Conservation (phyloP, 2,888 invertebrate genomes). For the Drosophila fungiperda region DNA sequence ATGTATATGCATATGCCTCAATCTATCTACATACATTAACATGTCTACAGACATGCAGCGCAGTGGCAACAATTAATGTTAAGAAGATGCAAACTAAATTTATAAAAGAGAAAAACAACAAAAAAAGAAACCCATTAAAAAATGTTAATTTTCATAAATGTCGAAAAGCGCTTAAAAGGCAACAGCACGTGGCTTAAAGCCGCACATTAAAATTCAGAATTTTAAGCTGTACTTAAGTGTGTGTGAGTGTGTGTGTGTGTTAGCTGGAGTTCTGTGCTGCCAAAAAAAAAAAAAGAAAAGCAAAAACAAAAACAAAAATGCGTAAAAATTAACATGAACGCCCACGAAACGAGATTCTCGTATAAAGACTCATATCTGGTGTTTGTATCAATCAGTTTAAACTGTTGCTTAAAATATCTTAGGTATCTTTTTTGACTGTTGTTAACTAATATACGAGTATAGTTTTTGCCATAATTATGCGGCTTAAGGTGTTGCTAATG, state of each 20-base stretch:
- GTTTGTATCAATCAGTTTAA: not conserved
- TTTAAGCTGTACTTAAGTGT: slow-evolving; percentile 12
- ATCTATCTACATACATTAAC: not conserved
- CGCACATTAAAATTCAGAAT: slow-evolving; percentile 35
- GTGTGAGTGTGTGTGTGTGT: slow-evolving; percentile 7
- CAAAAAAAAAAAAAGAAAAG: slow-evolving; percentile 16
- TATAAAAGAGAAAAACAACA: slow-evolving; percentile 38
- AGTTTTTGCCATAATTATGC: slow-evolving; percentile 54
- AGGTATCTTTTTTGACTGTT: slow-evolving; percentile 5
- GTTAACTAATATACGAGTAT: slow-evolving; percentile 61
- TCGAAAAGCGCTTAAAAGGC: slow-evolving; percentile 30
- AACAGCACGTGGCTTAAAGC: slow-evolving; percentile 69
- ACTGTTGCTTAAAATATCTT: slow-evolving; percentile 18
- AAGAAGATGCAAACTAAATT: slow-evolving; percentile 4
- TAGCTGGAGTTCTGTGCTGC: slow-evolving; percentile 26
- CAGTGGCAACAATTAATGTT: slow-evolving; percentile 21
- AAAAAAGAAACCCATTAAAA: slow-evolving; percentile 70
- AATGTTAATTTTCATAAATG: slow-evolving; percentile 74
- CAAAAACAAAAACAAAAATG: slow-evolving; percentile 17
- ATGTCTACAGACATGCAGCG: slow-evolving; percentile 9
- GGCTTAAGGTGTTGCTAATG: slow-evolving; percentile 69
- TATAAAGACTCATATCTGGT: slow-evolving; percentile 7
- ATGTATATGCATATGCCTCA: not conserved
- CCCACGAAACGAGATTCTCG: slow-evolving; percentile 44
- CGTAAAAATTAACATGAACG: slow-evolving; percentile 63